Evolutionary conservation across 2,888 invertebrate species (phyloP).

Genomic region (Craniophora ligustri): DNA sequence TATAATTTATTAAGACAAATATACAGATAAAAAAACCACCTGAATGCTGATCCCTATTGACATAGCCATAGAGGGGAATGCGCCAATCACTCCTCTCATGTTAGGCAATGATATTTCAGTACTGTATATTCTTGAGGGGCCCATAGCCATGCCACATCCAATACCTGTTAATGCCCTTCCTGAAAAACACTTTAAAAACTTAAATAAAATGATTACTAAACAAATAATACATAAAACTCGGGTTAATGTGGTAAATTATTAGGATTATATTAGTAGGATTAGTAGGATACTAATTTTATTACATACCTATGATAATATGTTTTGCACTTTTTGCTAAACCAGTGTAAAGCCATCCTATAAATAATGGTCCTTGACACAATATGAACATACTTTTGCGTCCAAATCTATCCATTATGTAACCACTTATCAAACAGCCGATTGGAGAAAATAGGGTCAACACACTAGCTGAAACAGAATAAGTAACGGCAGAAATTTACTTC

Average conservation of each 20-base stretch:
- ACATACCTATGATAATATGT: constrained; percentile 87
- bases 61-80: constrained; percentile 89
- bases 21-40: too few relatives aligned
- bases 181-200: constrained; percentile 27
- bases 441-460: constrained; percentile 88
- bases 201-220: too few relatives aligned
- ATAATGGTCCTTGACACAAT: constrained; percentile 88
- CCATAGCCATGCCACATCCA: constrained; percentile 90
- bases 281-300: background rate
- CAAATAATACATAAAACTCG: background rate
- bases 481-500: background rate
- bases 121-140: constrained; percentile 89
- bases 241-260: background rate
- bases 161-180: constrained; percentile 89
- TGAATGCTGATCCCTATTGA: constrained; percentile 89
- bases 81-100: constrained; percentile 90
- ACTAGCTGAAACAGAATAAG: constrained; percentile 84
- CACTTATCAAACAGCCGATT: constrained; percentile 90
- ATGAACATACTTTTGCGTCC: constrained; percentile 89
- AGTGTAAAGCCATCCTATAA: constrained; percentile 90
- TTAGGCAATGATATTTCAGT: constrained; percentile 91
- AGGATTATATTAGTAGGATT: background rate
- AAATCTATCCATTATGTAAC: constrained; percentile 89
- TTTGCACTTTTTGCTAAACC: constrained; percentile 79
- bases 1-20: too few relatives aligned